Evolutionary conservation across 92 coral and sea anemone species (phyloP), one percentile per base, ranked within the genome.

Genomic region (Desmophyllum pertusum): DNA sequence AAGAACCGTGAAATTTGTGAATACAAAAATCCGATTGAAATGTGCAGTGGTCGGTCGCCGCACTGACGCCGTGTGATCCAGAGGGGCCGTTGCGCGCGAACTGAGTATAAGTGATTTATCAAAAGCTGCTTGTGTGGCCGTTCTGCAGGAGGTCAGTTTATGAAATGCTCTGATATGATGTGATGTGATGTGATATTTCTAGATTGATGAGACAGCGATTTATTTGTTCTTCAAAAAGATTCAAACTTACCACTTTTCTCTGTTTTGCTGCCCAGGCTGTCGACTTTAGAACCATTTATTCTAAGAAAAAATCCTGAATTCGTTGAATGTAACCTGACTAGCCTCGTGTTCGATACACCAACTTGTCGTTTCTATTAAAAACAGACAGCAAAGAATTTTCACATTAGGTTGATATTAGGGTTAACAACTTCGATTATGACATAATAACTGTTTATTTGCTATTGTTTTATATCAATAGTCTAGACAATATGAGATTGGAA

Each of bases 91-190:
- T n/a, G n/a, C n/a, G n/a, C n/a, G n/a, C n/a, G n/a, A n/a, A n/a
- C n/a, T n/a, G n/a, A n/a, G n/a, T 18, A 67, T 35, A 67, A 64
- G 64, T 6, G 67, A 80, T 67, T 68, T 80, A 63, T 69, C 53
- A 80, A 36, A 50, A 69, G n/a, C 76, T 1, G 76, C 84, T 80
- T 80, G 84, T 40, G 84, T 80, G 84, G 84, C 68, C 84, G 35
- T 25, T 23, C 2, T 51, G 25, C 38, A 37, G 76, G 39, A 51
- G 51, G 84, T 25, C 66, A 65, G 77, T 50, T 69, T 68, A 64
- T 63, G 63, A 25, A 79, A 63, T 13, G 38, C 51, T 41, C 40
- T 15, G 66, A 80, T 80, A 48, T 67, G 30, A 14, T 29, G 17
- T 67, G 30, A 14, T 29, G 17, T 15, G 66, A 80, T 80, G 35